Base-by-base conservation (phyloP, 2,113 vertebrate genomes). In the Cairina moschata region DNA sequence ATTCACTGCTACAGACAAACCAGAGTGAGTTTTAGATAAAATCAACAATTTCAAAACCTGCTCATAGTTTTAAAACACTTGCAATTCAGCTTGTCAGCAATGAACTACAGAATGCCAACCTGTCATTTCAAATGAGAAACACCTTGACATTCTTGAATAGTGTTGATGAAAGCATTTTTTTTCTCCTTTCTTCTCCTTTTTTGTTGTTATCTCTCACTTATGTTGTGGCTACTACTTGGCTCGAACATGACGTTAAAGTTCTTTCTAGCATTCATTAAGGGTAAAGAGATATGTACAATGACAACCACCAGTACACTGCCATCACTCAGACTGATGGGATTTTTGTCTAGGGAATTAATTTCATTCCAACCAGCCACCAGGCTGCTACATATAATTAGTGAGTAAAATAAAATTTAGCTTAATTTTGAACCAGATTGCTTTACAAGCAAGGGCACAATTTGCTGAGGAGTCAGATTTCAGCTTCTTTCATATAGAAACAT, bases 1-100 rank as follows among this genome's bases (percentile, higher is more conserved):
- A 92, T 92, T 94, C 84, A 89, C 74, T 40, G 69, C 15, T 91
- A 58, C 32, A 76, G 65, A 94, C 46, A 85, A 93, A 89, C 5
- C 34, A 91, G 74, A 25, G 66, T 86, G 75, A 67, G 8, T 68
- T 93, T 88, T n/a, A 79, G 58, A 76, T 23, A 73, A 36, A 88
- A 76, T 50, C 71, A 91, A 84, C 68, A 65, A 44, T 73, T 86
- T 69, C 58, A 82, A 75, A 92, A 73, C 7, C 84, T 79, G 29
- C 11, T 42, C 21, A 40, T 40, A n/a, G 56, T 82, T 92, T 84
- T 68, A 89, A 89, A 96, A 84, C 31, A 62, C 36, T 76, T 79
- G n/a, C 34, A 87, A 46, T 80, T 88, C 87, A 83, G 11, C 75
- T 76, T 89, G 54, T 91, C 87, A 90, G 55, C 90, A 90, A 31